These are phyloP conservation scores for Drosophila teissieri DNA, from an alignment of 1,140 invertebrate species.

Conservation along the genomic window DNA sequence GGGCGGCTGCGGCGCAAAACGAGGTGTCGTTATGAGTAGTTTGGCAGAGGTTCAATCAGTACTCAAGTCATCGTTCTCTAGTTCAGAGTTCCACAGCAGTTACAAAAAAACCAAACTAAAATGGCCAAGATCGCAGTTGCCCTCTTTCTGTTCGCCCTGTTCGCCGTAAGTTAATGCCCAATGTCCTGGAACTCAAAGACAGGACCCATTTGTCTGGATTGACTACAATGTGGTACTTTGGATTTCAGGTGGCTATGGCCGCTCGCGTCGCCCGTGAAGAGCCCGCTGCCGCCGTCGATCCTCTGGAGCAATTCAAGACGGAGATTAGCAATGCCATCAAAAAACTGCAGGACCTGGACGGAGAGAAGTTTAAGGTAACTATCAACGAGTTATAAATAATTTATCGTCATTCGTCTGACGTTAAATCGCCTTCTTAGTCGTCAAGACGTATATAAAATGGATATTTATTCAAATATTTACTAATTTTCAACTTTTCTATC, in stretches of 20 bases:
- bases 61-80: conserved; percentile 38
- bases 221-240: not conserved
- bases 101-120: conserved; percentile 10
- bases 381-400: too few species aligned
- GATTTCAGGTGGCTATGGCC: conserved; percentile 44
- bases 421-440: too few species aligned
- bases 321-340: fast-evolving
- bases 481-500: too few species aligned
- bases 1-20: conserved; percentile 46
- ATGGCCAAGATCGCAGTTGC: conserved; percentile 69
- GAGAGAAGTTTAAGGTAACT: too few species aligned
- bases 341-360: fast-evolving
- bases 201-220: not conserved
- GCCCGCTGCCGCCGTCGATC: not conserved
- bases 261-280: conserved; percentile 37
- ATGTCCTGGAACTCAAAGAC: not conserved
- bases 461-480: too few species aligned
- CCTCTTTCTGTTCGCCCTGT: conserved; percentile 54
- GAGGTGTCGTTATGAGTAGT: conserved; percentile 31
- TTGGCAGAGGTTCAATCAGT: conserved; percentile 25
- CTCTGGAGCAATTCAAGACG: too few species aligned
- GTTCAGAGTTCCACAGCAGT: conserved; percentile 40
- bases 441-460: too few species aligned
- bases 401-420: too few species aligned
- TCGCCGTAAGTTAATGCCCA: conserved; percentile 46